phyloP scores from a whole-genome alignment of 2,113 vertebrate genomes.

The Paradoxurus hermaphroditus region DNA sequence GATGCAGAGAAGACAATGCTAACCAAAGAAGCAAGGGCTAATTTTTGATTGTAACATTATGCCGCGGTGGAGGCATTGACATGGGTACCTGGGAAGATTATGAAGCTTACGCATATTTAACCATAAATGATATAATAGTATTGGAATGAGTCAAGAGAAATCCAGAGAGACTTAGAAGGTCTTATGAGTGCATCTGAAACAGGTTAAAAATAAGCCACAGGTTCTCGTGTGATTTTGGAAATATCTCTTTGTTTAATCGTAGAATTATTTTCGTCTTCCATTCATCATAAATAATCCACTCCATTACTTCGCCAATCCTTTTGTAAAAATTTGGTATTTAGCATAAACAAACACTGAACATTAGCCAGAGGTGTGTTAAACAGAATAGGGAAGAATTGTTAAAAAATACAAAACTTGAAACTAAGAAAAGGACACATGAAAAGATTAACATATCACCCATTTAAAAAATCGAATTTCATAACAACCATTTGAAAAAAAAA shows the following conservation, averaged over 20 bases:
- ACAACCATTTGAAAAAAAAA: conserved; percentile 49
- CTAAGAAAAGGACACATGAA: conserved; percentile 46
- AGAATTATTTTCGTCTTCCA: conserved; percentile 61
- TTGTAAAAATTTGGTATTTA: conserved; percentile 73
- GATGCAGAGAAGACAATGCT: background rate
- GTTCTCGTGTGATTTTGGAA: conserved; percentile 33
- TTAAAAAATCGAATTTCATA: conserved; percentile 46
- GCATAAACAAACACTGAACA: conserved; percentile 68
- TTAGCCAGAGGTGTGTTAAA: conserved; percentile 41
- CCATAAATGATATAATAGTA: background rate
- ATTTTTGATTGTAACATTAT: background rate
- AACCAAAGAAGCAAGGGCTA: background rate
- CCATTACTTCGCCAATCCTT: conserved; percentile 39
- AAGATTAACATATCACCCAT: conserved; percentile 43
- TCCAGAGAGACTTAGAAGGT: background rate
- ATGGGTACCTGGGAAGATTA: background rate
- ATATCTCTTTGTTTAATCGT: conserved; percentile 66
- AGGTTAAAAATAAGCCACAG: conserved; percentile 39
- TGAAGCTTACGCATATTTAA: background rate
- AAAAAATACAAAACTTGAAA: conserved; percentile 9
- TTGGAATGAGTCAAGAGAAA: background rate
- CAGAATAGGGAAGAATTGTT: conserved; percentile 52
- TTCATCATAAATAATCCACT: conserved; percentile 69
- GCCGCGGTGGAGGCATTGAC: background rate
- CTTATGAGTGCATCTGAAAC: background rate